phyloP scores from a whole-genome alignment of 2,888 invertebrate species.

The Lasioglossum malachurum region DNA sequence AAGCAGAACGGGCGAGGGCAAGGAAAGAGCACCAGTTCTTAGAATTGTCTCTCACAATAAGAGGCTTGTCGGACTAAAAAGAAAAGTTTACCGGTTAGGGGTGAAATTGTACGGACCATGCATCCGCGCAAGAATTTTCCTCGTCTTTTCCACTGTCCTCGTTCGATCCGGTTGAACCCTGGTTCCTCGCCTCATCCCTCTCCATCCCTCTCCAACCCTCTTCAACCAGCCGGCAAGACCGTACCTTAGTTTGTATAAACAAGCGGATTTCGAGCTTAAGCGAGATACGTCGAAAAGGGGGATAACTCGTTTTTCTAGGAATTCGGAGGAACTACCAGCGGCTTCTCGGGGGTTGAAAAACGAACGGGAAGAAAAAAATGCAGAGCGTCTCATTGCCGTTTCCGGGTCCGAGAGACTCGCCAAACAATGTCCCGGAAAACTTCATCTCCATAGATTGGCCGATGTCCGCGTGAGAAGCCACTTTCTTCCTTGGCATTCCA shows the following conservation, averaged over 20 bases:
- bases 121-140: slow-evolving; percentile 71
- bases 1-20: slow-evolving; percentile 42
- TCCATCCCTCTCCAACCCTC: slow-evolving; percentile 28
- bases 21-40: slow-evolving; percentile 68
- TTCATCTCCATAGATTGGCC: slow-evolving; percentile 65
- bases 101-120: slow-evolving; percentile 78
- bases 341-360: slow-evolving; percentile 37
- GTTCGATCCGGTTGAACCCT: slow-evolving; percentile 21
- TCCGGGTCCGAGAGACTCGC: slow-evolving; percentile 70
- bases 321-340: slow-evolving; percentile 52
- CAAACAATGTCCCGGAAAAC: slow-evolving; percentile 69
- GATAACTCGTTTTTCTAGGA: slow-evolving; percentile 53
- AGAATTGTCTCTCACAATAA: slow-evolving; percentile 82
- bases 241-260: slow-evolving; percentile 80
- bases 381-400: slow-evolving; percentile 72
- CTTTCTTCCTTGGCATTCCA: slow-evolving; percentile 19
- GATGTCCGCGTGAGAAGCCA: slow-evolving; percentile 32
- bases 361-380: slow-evolving; percentile 36
- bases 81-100: slow-evolving; percentile 81
- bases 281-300: slow-evolving; percentile 73
- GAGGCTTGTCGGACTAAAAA: slow-evolving; percentile 81
- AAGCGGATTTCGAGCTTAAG: slow-evolving; percentile 81
- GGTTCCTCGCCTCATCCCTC: slow-evolving; percentile 40
- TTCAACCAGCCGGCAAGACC: slow-evolving; percentile 31
- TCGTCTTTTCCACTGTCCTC: slow-evolving; percentile 58